phyloP scores from a whole-genome alignment of 2,888 invertebrate genomes.

The Platynereis dumerilii region DNA sequence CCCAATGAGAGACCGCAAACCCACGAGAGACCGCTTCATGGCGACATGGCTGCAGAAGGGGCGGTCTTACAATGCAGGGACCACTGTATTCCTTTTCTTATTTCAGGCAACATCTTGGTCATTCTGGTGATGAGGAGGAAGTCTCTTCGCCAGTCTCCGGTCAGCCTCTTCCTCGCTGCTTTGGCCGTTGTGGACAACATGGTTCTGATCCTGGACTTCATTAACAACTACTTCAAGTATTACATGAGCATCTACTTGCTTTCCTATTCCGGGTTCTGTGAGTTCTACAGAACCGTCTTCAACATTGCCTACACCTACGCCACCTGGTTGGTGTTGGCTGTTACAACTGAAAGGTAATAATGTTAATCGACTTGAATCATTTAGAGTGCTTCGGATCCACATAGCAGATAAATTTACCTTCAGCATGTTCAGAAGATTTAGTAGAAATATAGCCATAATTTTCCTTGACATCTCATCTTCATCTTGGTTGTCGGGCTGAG shows the following conservation, averaged over 20 bases:
- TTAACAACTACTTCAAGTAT: conserved; percentile 26
- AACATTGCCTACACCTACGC: conserved; percentile 22
- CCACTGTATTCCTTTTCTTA: no score
- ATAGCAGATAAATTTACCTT: no score
- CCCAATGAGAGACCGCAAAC: no score
- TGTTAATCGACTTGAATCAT: no score
- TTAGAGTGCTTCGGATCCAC: no score
- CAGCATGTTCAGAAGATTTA: no score
- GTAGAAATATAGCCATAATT: no score
- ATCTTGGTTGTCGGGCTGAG: no score
- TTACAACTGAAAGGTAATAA: conserved; percentile 17
- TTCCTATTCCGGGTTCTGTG: conserved; percentile 8
- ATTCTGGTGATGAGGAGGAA: conserved; percentile 14
- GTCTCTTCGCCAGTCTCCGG: conserved; percentile 11
- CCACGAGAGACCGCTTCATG: no score
- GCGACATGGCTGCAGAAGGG: no score
- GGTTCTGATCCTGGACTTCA: conserved; percentile 26
- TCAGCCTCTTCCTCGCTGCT: conserved; percentile 16
- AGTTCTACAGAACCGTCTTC: conserved; percentile 21
- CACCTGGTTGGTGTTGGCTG: conserved; percentile 18
- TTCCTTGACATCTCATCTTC: no score
- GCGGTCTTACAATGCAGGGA: no score
- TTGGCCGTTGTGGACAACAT: conserved; percentile 22
- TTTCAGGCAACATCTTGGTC: conserved; percentile 15
- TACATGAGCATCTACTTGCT: conserved; percentile 10